A percentile compares a stretch with the other conserved stretches of the same genome.
Evolutionary conservation across 2,888 invertebrate genomes (phyloP).

Genomic region (Cancer borealis): DNA sequence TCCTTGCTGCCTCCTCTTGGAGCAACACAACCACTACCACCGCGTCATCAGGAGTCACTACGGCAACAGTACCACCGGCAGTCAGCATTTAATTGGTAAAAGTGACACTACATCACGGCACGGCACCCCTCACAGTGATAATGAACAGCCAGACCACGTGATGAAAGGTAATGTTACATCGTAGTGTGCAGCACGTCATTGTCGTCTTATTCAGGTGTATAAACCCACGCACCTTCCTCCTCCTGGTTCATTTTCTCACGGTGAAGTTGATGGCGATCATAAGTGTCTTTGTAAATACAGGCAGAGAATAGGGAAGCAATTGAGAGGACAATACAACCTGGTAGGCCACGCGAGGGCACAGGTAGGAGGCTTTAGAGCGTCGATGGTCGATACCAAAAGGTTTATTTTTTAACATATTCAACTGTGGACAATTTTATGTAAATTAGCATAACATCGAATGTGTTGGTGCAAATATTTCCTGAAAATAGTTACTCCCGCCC

Average conservation of each 20-base stretch:
- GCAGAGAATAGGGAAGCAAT: conserved; percentile 30
- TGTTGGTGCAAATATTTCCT: conserved; percentile 69
- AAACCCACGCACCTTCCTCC: not conserved
- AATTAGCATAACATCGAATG: conserved; percentile 67
- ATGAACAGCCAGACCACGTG: not conserved
- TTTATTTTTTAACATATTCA: conserved; percentile 61
- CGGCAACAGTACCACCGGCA: not conserved
- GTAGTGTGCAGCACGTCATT: not conserved
- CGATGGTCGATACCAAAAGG: conserved; percentile 34
- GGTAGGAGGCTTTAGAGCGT: not conserved
- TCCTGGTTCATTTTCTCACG: not conserved
- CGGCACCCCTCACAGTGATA: not conserved
- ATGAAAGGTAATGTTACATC: not conserved
- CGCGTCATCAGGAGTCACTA: not conserved
- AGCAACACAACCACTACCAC: not conserved
- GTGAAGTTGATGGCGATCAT: not conserved
- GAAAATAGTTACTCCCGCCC: conserved; percentile 66
- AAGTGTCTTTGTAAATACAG: conserved; percentile 17
- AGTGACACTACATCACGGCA: not conserved
- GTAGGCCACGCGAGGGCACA: not conserved
- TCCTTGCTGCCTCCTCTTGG: not conserved
- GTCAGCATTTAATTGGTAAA: not conserved
- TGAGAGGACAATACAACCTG: not conserved
- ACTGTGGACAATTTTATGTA: conserved; percentile 64
- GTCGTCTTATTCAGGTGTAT: not conserved